Base-by-base conservation (phyloP, 2,888 invertebrate species). In the Melipona beecheii region DNA sequence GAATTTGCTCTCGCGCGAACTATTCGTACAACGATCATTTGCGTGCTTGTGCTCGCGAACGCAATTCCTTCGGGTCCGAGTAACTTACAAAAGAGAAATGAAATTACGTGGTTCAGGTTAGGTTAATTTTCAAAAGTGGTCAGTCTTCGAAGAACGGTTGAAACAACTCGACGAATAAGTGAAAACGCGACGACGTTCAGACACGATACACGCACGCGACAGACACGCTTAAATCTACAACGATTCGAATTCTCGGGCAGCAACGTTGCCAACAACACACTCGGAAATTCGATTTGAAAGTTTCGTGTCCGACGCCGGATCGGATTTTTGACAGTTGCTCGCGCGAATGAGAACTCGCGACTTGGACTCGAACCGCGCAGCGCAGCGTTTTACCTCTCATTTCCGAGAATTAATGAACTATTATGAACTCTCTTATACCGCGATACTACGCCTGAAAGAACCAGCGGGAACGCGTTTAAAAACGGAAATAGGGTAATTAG, bases 21-120 rank as follows among this genome's bases (percentile, higher is more conserved):
- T 17, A 15, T 54, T 66, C 27, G 36, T 15, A 24, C 13, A 31
- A 21, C 15, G 15, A 27, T 24, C 0, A 43, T 60, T 43, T 24
- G 50, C 52, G 17, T 64, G 31, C 69, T 36, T 62, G 15, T 62
- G 31, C 31, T 31, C 13, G 9, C 50, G 66, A 84, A 66, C 72
- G 72, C 83, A 87, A 88, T 87, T 88, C 80, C 78, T 62, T 82
- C 43, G 70, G 70, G 66, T 73, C 71, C 71, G 58, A 76, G 69
- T 58, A 80, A n/a, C 9, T 17, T 36, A 31, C 49, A 15, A 24
- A 60, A 27, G 58, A 36, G 24, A n/a, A 78, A 73, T n/a, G 77
- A 65, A 75, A 75, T 74, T 31, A 66, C 24, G 11, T 36, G 43
- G 50, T 5, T 72, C n/a, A n/a, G n/a, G n/a, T n/a, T n/a, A n/a